Evolutionary conservation across 2,888 invertebrate genomes (phyloP).

Genomic region (Tryphoninae sp.): DNA sequence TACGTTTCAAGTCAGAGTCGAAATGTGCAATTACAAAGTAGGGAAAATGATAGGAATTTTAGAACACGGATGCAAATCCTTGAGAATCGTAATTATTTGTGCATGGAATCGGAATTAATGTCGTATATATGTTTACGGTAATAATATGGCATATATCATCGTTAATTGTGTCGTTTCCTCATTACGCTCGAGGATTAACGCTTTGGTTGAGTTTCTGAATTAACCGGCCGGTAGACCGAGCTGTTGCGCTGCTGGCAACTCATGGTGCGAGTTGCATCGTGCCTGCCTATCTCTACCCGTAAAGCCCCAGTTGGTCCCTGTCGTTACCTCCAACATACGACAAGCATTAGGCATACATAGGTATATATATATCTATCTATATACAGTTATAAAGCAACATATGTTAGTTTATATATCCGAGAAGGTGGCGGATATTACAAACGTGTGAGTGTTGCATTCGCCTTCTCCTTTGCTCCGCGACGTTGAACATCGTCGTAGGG

Average conservation of each 20-base stretch:
- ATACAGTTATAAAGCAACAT: neutral
- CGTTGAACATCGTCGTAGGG: constrained; percentile 37
- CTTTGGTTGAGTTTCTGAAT: constrained; percentile 13
- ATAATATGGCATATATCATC: neutral
- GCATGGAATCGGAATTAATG: too few species aligned
- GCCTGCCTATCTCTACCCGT: neutral
- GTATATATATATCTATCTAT: constrained; percentile 8
- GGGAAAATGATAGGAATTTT: too few species aligned
- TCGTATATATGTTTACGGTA: neutral
- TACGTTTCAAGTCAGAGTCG: neutral
- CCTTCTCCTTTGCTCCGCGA: constrained; percentile 10
- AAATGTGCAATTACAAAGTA: neutral
- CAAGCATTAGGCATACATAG: neutral
- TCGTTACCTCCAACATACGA: constrained; percentile 1
- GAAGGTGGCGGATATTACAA: constrained; percentile 32
- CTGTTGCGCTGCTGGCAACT: constrained; percentile 57
- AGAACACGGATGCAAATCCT: neutral
- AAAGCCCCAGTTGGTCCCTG: neutral
- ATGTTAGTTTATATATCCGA: neutral
- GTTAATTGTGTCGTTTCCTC: constrained; percentile 16
- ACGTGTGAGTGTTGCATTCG: constrained; percentile 41
- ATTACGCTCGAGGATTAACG: constrained; percentile 42
- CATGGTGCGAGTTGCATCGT: constrained; percentile 61
- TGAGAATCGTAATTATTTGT: neutral
- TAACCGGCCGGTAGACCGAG: constrained; percentile 54